Percentiles rank a stretch among this genome's conserved stretches.
Conservation (phyloP, 2,888 invertebrate genomes). For the Chaitophorus viminalis region DNA sequence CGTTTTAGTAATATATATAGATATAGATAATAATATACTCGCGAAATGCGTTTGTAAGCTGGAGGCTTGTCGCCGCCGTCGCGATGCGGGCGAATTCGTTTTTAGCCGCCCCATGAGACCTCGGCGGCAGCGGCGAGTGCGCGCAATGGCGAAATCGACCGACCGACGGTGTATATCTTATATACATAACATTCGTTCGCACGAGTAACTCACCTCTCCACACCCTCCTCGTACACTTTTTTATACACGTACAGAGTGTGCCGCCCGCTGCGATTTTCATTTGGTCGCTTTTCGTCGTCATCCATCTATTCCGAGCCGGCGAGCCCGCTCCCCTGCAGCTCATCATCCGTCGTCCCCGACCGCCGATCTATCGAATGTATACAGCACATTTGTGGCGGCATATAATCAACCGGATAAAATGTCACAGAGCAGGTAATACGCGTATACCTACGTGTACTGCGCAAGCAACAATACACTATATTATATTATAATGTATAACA, state of each 20-base stretch:
- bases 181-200: neutral
- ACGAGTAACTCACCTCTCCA: neutral
- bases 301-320: neutral
- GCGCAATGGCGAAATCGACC: constrained; percentile 54
- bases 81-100: constrained; percentile 36
- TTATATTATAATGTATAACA: too few species aligned
- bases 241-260: neutral
- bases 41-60: neutral
- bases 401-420: constrained; percentile 56
- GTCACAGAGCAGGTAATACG: constrained; percentile 38
- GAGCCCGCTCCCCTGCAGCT: neutral
- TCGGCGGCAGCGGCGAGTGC: neutral
- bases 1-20: too few species aligned
- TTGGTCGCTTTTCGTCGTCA: constrained; percentile 39
- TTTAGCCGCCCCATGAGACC: constrained; percentile 50
- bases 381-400: neutral
- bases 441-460: too few species aligned
- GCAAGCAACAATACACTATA: too few species aligned
- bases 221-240: neutral
- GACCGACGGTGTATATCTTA: neutral
- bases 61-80: neutral
- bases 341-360: neutral
- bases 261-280: constrained; percentile 35
- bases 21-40: neutral
- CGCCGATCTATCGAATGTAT: neutral